phyloP scores from a whole-genome alignment of 1,140 invertebrate species.

The Zaprionus camerounensis region DNA sequence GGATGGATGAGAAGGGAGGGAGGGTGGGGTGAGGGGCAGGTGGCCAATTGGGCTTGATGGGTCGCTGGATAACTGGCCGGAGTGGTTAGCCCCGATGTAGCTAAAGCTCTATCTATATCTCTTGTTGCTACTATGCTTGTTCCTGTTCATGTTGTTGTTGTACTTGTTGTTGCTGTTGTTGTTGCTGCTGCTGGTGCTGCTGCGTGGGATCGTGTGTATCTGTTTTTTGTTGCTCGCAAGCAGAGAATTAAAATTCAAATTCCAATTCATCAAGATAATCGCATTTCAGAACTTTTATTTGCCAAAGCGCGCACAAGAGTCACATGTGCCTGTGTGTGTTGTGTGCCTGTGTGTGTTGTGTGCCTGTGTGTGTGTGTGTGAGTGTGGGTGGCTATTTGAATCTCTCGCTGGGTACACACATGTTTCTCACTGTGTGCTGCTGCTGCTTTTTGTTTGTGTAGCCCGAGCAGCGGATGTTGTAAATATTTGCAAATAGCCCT shows the following conservation, averaged over 20 bases:
- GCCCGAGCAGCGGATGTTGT: constrained; percentile 70
- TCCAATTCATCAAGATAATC: constrained; percentile 83
- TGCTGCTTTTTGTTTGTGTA: constrained; percentile 60
- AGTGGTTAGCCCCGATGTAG: constrained; percentile 3
- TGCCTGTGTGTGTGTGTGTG: not conserved
- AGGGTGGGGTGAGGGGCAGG: not conserved
- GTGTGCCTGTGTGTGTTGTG: not conserved
- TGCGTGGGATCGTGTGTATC: not conserved
- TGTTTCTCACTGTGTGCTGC: constrained; percentile 12
- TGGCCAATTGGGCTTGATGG: constrained; percentile 9
- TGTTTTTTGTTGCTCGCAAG: constrained; percentile 60
- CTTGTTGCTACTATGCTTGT: not conserved
- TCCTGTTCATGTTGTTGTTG: not conserved
- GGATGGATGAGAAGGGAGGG: not conserved
- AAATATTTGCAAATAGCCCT: constrained; percentile 78
- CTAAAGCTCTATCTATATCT: constrained; percentile 15
- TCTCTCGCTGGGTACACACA: not conserved
- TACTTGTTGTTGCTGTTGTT: not conserved
- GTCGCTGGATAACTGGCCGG: not conserved
- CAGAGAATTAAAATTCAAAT: constrained; percentile 82
- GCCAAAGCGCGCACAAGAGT: constrained; percentile 62
- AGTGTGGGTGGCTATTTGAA: constrained; percentile 15
- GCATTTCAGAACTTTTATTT: constrained; percentile 83
- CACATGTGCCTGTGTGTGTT: constrained; percentile 33
- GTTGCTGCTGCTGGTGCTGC: not conserved